Percentiles rank a stretch among this genome's conserved stretches.
These are phyloP conservation scores for Euwallacea fornicatus DNA, from an alignment of 1,140 invertebrate genomes.

Conservation along the genomic window DNA sequence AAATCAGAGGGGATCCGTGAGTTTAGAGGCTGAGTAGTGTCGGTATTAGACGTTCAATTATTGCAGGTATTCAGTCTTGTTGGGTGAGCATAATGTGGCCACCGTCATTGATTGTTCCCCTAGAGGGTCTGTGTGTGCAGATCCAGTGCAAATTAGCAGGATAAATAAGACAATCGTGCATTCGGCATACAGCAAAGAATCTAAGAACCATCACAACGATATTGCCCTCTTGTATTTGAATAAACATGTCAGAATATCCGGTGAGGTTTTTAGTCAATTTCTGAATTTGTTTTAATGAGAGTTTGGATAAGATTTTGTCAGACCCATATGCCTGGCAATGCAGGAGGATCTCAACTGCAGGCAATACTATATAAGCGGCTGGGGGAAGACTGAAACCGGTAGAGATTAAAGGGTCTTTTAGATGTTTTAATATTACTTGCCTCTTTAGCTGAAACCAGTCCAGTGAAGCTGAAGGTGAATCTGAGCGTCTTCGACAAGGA, in stretches of 20 bases:
- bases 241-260: conserved; percentile 56
- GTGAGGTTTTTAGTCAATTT: conserved; percentile 24
- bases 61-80: conserved; percentile 50
- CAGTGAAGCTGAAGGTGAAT: conserved; percentile 52
- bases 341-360: conserved; percentile 14
- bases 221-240: conserved; percentile 63
- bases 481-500: conserved; percentile 42
- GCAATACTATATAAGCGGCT: conserved; percentile 47
- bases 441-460: conserved; percentile 36
- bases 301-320: conserved; percentile 56
- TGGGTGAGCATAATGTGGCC: conserved; percentile 59
- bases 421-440: background rate
- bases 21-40: conserved; percentile 4
- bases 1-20: conserved; percentile 39
- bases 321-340: conserved; percentile 65
- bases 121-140: conserved; percentile 48
- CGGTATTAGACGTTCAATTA: background rate
- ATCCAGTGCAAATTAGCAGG: conserved; percentile 53
- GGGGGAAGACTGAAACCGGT: conserved; percentile 48
- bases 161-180: conserved; percentile 58
- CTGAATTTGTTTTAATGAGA: conserved; percentile 10
- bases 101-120: conserved; percentile 55
- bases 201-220: conserved; percentile 58
- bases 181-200: conserved; percentile 55
- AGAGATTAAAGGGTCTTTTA: background rate